Base-by-base conservation (phyloP, 1,140 invertebrate species). In the Drosophila teissieri region DNA sequence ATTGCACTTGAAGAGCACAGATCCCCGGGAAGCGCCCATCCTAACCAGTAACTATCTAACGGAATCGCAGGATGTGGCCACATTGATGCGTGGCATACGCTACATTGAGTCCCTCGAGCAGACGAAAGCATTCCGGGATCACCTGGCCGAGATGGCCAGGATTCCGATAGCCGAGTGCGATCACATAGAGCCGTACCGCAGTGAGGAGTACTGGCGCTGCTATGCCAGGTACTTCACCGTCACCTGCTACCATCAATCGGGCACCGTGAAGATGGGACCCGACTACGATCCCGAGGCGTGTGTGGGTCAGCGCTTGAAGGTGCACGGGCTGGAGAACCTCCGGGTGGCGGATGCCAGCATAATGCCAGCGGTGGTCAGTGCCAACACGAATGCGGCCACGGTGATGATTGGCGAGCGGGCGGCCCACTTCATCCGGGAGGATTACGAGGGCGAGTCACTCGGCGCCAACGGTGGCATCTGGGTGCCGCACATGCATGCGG, bases 351-450 rank as follows among this genome's bases (percentile, higher is more conserved):
- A 98, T 91, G 95, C 94, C 39, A 96, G 96, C 44, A 93, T 97
- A 0, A 96, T 97, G 92, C 96, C 96, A 0, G 92, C 92, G 3
- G 93, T 96, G n/a, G 93, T 95, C 11, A 94, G 93, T 4, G 96
- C 95, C 1, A 96, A 97, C 81, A 95, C 95, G 0, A 96, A 95
- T 67, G 96, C 95, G 0, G 94, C 95, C 0, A 94, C 95, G 3
- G 94, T 95, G 45, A 98, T 98, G 97, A 96, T 98, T 48, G 97
- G 94, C 0, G 97, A 98, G 92, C 97, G 97, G 88, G 96, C 94
- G 0, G 95, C 96, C 0, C 96, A 97, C 91, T 93, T 98, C 85
- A 96, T 98, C 31, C 95, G 95, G 78, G 91, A 93, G 55, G 91
- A 93, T 52, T 95, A 95, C 75, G n/a, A 36, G 0, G 34, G 2